These are phyloP conservation scores for Crotalus helleri DNA, from an alignment of 2,113 vertebrate species.

Conservation along the genomic window DNA sequence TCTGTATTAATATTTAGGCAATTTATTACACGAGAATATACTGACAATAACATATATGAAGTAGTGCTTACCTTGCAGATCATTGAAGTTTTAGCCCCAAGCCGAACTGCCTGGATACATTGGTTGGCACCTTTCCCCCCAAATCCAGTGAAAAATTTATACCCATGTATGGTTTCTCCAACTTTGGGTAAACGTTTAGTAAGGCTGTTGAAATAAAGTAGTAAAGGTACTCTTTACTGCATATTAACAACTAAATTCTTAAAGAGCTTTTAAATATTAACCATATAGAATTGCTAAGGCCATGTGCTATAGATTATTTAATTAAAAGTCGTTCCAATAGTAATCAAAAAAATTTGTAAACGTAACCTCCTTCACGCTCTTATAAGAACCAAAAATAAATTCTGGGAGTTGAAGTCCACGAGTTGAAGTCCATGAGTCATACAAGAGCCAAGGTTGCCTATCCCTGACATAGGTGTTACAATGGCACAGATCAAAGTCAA, in stretches of 20 bases:
- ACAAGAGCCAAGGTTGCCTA: too few species aligned
- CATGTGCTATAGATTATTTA: not conserved
- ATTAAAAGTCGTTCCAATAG: not conserved
- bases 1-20: not conserved
- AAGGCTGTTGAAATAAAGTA: conserved; percentile 72
- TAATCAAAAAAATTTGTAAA: not conserved
- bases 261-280: conserved; percentile 31
- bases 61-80: conserved; percentile 86
- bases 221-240: conserved; percentile 25
- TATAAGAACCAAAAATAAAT: not conserved
- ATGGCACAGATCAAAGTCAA: not conserved
- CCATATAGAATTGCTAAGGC: not conserved
- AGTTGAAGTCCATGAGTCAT: too few species aligned
- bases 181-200: conserved; percentile 85
- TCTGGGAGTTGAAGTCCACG: too few species aligned
- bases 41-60: not conserved
- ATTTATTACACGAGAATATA: not conserved
- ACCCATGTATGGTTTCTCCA: conserved; percentile 93
- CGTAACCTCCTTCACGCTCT: not conserved
- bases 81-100: conserved; percentile 86
- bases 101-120: conserved; percentile 89
- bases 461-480: not conserved
- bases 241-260: conserved; percentile 39
- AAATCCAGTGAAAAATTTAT: conserved; percentile 93
- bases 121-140: conserved; percentile 98